These are phyloP conservation scores for Thomomys bottae DNA, from an alignment of 2,113 vertebrate species.

Conservation along the genomic window DNA sequence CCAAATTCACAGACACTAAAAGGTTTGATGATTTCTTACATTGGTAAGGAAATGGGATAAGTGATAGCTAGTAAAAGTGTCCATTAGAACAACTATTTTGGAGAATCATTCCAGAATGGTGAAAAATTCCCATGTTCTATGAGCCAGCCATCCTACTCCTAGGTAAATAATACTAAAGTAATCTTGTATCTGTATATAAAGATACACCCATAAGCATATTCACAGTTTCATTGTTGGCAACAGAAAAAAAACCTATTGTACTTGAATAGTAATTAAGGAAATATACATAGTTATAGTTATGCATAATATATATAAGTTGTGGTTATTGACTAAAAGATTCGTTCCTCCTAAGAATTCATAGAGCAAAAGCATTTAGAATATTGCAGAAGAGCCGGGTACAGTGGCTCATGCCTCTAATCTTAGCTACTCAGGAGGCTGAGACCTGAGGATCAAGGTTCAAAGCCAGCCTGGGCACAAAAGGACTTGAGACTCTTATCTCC, in stretches of 20 bases:
- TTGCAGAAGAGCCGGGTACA: neutral
- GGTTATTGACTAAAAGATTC: neutral
- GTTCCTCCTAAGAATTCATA: slow-evolving; percentile 8
- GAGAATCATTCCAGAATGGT: neutral
- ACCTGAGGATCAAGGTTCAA: too few species aligned
- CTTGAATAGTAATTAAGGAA: neutral
- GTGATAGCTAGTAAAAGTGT: neutral
- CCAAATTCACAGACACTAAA: neutral
- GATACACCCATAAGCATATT: neutral
- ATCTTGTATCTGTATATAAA: neutral
- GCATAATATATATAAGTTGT: too few species aligned
- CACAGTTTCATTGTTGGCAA: neutral
- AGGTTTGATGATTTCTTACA: neutral
- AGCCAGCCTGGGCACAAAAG: too few species aligned
- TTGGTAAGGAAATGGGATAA: neutral
- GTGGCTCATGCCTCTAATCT: too few species aligned
- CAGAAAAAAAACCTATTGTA: neutral
- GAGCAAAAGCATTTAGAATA: neutral
- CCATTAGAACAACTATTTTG: neutral
- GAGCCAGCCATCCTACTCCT: neutral
- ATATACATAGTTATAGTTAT: neutral
- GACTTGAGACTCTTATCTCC: too few species aligned
- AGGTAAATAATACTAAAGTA: neutral
- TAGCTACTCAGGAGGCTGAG: too few species aligned
- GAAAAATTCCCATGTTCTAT: neutral